phyloP scores from a whole-genome alignment of 2,888 invertebrate genomes.

The Agriopis aurantiaria region DNA sequence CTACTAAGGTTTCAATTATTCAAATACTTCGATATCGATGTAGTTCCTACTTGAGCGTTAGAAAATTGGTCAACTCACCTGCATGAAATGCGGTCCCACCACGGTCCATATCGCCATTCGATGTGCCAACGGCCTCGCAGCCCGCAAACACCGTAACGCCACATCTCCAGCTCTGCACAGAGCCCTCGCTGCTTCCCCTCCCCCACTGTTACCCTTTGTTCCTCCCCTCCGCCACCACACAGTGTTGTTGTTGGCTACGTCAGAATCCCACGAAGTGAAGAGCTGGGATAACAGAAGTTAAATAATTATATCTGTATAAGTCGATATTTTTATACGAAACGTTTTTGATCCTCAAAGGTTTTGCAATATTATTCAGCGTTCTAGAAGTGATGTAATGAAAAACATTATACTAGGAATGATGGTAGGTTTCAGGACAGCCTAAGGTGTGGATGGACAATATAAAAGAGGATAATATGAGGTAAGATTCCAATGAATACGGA shows the following conservation, averaged over 20 bases:
- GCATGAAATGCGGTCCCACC: conserved; percentile 97
- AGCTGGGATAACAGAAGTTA: conserved; percentile 52
- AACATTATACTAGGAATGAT: no score
- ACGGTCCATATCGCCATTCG: conserved; percentile 97
- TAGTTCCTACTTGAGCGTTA: neutral
- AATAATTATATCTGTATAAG: neutral
- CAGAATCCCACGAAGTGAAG: conserved; percentile 72
- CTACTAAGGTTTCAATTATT: no score
- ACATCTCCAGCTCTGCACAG: conserved; percentile 95
- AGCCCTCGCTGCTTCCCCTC: conserved; percentile 80
- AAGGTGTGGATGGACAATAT: no score
- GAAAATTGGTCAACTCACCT: conserved; percentile 80
- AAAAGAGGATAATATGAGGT: no score
- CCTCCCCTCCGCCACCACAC: conserved; percentile 64
- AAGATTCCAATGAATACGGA: no score
- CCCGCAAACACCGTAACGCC: conserved; percentile 93
- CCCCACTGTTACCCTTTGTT: conserved; percentile 39
- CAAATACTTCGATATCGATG: no score
- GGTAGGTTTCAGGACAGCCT: no score
- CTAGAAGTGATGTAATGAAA: no score
- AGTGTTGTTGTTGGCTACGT: conserved; percentile 67
- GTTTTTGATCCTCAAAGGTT: no score
- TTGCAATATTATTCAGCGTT: no score
- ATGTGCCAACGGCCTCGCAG: conserved; percentile 95
- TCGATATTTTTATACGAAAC: neutral